Evolutionary conservation across 1,140 invertebrate genomes (phyloP), one percentile per base, ranked within the genome.

Genomic region (Euschistus heros): DNA sequence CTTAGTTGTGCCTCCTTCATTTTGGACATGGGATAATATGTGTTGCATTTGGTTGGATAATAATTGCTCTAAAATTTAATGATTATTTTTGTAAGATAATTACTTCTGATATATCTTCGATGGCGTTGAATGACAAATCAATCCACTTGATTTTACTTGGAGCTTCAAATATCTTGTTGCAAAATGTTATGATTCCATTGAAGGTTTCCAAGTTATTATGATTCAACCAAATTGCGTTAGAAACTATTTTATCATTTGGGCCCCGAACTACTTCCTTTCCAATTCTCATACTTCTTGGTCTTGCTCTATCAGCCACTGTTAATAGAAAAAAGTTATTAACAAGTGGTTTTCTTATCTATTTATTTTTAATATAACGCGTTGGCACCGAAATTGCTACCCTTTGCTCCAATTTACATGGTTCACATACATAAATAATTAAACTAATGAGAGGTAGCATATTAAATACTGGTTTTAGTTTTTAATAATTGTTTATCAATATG

Each of bases 101-200:
- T 54, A 76, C 75, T 10, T 77, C 73, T 33, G 76, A 74, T 18
- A 82, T 76, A 27, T 76, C 72, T 0, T 61, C 66, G 47, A 81
- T 74, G n/a, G 72, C 71, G 63, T 82, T 82, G 68, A 77, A 80
- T 0, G 80, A 80, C 17, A 81, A 74, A 73, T 81, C 79, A 2
- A 81, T 66, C 80, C 80, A 81, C 10, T 74, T 74, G 5, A 82
- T 73, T 13, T 73, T 67, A 0, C 63, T 47, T 0, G 80, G 77
- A 42, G 74, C 66, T 26, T 77, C 76, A 2, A 81, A 70, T 27
- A 74, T 68, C 6, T 71, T 69, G 0, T 75, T 71, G 0, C 74
- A 69, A 4, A 81, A 73, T 14, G 66, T 67, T 22, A 76, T 71
- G 26, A 81, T 66, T 47, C 74, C 72, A 7, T 68, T 68, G 22